These are phyloP conservation scores for Ochotona princeps DNA, from an alignment of 2,113 vertebrate genomes.

Conservation along the genomic window DNA sequence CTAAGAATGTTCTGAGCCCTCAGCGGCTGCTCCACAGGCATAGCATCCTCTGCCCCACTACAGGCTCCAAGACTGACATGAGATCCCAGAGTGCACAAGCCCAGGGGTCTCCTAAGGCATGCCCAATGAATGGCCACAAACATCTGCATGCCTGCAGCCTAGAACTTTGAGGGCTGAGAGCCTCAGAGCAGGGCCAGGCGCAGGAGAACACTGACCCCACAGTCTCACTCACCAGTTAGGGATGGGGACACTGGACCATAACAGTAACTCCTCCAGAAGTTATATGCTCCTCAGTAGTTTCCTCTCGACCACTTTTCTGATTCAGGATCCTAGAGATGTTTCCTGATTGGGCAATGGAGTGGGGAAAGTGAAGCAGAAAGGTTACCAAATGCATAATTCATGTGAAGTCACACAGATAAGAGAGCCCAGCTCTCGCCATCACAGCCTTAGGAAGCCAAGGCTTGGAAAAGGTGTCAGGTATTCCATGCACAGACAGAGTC, in stretches of 20 bases:
- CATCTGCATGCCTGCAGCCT: neutral
- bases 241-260: neutral
- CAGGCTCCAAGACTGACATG: neutral
- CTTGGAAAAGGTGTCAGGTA: neutral
- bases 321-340: neutral
- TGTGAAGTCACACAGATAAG: neutral
- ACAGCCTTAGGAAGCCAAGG: neutral
- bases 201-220: accelerated
- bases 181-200: accelerated
- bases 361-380: neutral
- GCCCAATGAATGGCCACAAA: neutral
- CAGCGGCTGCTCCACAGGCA: no score
- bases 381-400: neutral
- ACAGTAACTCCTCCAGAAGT: neutral
- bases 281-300: neutral
- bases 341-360: neutral
- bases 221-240: neutral
- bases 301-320: neutral
- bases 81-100: no score
- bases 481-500: neutral
- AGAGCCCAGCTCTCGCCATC: neutral
- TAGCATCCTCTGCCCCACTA: neutral
- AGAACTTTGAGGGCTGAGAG: neutral
- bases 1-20: neutral
- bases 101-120: neutral